phyloP scores from a whole-genome alignment of 30 jellyfish, hydroid and myxozoan species.

The Clytia hemisphaerica region DNA sequence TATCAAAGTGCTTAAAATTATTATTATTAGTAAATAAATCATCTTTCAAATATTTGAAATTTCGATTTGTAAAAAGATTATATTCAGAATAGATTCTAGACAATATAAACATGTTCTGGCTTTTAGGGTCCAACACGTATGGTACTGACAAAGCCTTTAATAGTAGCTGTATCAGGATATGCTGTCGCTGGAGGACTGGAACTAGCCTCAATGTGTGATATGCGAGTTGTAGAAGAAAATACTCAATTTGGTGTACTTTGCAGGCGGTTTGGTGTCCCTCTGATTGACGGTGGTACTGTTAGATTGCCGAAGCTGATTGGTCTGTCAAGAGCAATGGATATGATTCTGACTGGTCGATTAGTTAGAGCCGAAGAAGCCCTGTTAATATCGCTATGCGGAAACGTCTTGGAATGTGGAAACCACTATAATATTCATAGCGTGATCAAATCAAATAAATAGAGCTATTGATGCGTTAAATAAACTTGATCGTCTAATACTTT shows the following conservation, averaged over 20 bases:
- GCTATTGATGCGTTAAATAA: too few relatives aligned
- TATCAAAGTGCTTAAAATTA: too few relatives aligned
- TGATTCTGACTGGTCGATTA: constrained; percentile 40
- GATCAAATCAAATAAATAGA: too few relatives aligned
- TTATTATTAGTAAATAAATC: too few relatives aligned
- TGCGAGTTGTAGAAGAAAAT: constrained; percentile 50
- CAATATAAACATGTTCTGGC: background rate
- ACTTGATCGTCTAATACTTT: too few relatives aligned
- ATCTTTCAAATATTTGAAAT: too few relatives aligned
- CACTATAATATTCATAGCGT: too few relatives aligned
- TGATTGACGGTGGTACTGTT: constrained; percentile 52
- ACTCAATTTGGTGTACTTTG: constrained; percentile 49
- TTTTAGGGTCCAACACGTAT: constrained; percentile 41
- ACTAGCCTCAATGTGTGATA: constrained; percentile 39
- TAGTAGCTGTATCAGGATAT: constrained; percentile 51
- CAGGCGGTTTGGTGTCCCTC: constrained; percentile 48
- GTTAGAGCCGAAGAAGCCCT: constrained; percentile 40
- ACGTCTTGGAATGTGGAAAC: too few relatives aligned
- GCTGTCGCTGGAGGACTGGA: constrained; percentile 71
- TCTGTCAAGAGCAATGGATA: constrained; percentile 43
- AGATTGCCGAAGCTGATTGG: constrained; percentile 49
- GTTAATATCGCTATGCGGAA: too few relatives aligned
- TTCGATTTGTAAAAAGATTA: too few relatives aligned
- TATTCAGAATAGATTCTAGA: too few relatives aligned
- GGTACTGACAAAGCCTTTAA: constrained; percentile 34